Evolutionary conservation across 2,888 invertebrate species (phyloP).

Genomic region (Emesis russula): DNA sequence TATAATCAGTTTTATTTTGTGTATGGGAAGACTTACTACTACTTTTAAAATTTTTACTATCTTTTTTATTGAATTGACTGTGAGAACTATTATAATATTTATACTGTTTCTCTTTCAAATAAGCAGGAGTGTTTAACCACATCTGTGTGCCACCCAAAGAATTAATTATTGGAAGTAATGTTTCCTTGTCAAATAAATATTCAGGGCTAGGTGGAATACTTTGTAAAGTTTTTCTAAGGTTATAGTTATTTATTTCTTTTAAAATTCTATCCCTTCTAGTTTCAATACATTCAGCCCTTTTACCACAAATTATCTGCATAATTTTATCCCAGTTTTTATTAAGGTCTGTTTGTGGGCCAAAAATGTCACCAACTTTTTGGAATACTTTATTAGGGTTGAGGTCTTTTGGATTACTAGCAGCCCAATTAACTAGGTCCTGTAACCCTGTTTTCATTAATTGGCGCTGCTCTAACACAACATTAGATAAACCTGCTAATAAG

Average conservation of each 20-base stretch:
- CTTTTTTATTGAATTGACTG: not conserved
- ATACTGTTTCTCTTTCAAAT: not conserved
- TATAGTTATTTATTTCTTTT: constrained; percentile 34
- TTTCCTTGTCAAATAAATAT: constrained; percentile 22
- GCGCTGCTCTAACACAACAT: constrained; percentile 22
- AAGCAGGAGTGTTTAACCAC: constrained; percentile 38
- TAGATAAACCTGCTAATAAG: constrained; percentile 25
- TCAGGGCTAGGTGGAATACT: constrained; percentile 30
- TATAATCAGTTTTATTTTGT: not conserved
- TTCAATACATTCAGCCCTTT: constrained; percentile 46
- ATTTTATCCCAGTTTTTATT: constrained; percentile 27
- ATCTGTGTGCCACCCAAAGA: constrained; percentile 32
- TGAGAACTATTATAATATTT: too few relatives aligned
- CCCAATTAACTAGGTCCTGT: constrained; percentile 31
- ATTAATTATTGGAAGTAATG: constrained; percentile 31
- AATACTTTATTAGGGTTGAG: constrained; percentile 17
- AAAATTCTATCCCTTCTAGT: constrained; percentile 32
- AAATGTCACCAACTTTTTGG: constrained; percentile 6
- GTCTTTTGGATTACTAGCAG: not conserved
- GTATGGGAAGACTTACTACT: not conserved
- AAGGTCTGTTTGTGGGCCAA: constrained; percentile 20
- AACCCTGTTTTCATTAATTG: constrained; percentile 16
- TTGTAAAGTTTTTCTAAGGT: constrained; percentile 10
- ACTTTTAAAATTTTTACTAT: not conserved
- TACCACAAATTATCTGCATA: constrained; percentile 44